Conservation (phyloP, 2,797 vertebrate species). For the Scolopax rusticola region DNA sequence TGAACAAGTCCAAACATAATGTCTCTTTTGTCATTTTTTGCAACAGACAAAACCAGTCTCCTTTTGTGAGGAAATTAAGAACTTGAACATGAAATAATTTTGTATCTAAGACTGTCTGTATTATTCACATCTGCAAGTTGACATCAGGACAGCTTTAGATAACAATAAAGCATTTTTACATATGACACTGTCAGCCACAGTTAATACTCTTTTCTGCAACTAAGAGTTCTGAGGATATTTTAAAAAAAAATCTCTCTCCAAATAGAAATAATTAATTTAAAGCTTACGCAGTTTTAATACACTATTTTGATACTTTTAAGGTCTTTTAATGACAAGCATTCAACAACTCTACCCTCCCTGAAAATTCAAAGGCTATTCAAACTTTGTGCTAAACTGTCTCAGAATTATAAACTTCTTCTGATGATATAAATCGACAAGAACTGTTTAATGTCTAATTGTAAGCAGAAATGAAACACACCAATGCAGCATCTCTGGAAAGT, state of each 20-base stretch:
- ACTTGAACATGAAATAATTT: background rate
- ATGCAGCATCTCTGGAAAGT: background rate
- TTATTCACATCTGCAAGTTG: background rate
- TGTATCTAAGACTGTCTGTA: background rate
- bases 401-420: background rate
- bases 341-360: background rate
- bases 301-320: background rate
- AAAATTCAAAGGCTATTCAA: background rate
- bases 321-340: background rate
- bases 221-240: background rate
- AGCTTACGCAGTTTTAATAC: background rate
- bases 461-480: background rate
- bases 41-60: background rate
- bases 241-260: background rate
- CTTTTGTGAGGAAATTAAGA: background rate
- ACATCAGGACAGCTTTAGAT: background rate
- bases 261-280: background rate
- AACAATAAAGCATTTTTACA: background rate
- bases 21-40: background rate
- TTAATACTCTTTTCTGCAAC: background rate
- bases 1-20: background rate
- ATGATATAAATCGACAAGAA: background rate
- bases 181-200: background rate
- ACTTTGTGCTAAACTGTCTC: background rate
- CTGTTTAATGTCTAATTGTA: background rate